phyloP scores from a whole-genome alignment of 2,888 invertebrate species.

The Lasioglossum malachurum region DNA sequence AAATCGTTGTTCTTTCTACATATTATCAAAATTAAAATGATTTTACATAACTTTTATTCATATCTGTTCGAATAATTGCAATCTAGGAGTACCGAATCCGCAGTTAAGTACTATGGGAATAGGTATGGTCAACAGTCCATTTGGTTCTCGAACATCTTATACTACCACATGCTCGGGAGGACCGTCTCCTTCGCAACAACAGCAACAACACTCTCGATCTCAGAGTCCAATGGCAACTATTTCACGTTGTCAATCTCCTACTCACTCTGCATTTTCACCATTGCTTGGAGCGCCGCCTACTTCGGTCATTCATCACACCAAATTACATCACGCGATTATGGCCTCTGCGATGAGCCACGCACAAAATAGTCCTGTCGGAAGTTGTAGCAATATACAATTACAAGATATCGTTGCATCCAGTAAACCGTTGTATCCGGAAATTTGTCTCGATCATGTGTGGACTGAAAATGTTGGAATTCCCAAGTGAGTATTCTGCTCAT shows the following conservation, averaged over 20 bases:
- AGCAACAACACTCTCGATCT: constrained; percentile 84
- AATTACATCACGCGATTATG: constrained; percentile 80
- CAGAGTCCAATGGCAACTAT: constrained; percentile 86
- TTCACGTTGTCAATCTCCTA: constrained; percentile 84
- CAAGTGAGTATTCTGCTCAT: constrained; percentile 76
- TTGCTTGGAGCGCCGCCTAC: constrained; percentile 72
- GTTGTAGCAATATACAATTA: constrained; percentile 76
- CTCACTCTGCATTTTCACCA: constrained; percentile 80
- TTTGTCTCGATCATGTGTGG: constrained; percentile 96
- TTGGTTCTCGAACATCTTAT: constrained; percentile 81
- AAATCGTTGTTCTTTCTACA: constrained; percentile 39
- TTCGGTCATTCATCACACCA: constrained; percentile 76
- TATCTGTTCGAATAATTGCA: neutral
- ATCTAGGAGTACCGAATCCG: constrained; percentile 74
- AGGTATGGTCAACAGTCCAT: constrained; percentile 76
- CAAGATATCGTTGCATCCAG: constrained; percentile 76
- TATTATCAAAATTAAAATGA: neutral
- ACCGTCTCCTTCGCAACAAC: constrained; percentile 77
- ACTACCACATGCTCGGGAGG: constrained; percentile 78
- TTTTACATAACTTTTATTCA: neutral
- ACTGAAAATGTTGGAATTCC: constrained; percentile 88
- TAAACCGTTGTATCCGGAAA: constrained; percentile 92
- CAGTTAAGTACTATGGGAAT: constrained; percentile 71
- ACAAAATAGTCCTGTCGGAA: constrained; percentile 72
- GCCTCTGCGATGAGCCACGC: constrained; percentile 75